These are phyloP conservation scores for Rhyacophila evoluta DNA, from an alignment of 2,888 invertebrate genomes.

Conservation along the genomic window DNA sequence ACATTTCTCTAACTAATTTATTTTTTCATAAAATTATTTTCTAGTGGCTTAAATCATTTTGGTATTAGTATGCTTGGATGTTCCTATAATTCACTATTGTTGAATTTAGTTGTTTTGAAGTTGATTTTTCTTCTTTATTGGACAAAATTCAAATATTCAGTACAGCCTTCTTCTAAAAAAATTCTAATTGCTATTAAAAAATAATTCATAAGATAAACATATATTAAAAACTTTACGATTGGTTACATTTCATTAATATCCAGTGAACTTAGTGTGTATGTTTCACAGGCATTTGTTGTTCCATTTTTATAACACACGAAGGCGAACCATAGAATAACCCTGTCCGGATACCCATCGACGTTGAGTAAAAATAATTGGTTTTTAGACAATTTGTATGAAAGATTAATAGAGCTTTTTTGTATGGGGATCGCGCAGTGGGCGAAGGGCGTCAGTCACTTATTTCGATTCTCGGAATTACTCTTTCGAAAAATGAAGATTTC, in stretches of 20 bases:
- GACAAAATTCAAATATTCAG: no score
- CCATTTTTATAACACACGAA: not conserved
- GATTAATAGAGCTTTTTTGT: conserved; percentile 40
- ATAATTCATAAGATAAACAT: no score
- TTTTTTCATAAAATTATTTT: no score
- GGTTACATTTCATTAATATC: not conserved
- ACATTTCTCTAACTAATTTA: no score
- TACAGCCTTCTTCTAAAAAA: no score
- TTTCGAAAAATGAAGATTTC: conserved; percentile 10
- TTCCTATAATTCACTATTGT: no score
- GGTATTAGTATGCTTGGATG: no score
- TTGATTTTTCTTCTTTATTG: no score
- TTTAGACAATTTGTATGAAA: conserved; percentile 39
- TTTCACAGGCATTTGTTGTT: not conserved
- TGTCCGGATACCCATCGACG: conserved; percentile 34
- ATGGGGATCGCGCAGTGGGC: conserved; percentile 42
- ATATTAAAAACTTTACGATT: no score
- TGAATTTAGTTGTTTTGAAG: no score
- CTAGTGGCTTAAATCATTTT: no score
- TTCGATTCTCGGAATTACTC: not conserved
- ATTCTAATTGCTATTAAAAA: no score
- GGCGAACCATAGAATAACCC: not conserved
- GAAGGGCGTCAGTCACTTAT: conserved; percentile 53
- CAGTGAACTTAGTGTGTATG: not conserved
- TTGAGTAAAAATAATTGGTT: conserved; percentile 42